Evolutionary conservation across 1,140 invertebrate genomes (phyloP).

Genomic region (Protaetia brevitarsis): DNA sequence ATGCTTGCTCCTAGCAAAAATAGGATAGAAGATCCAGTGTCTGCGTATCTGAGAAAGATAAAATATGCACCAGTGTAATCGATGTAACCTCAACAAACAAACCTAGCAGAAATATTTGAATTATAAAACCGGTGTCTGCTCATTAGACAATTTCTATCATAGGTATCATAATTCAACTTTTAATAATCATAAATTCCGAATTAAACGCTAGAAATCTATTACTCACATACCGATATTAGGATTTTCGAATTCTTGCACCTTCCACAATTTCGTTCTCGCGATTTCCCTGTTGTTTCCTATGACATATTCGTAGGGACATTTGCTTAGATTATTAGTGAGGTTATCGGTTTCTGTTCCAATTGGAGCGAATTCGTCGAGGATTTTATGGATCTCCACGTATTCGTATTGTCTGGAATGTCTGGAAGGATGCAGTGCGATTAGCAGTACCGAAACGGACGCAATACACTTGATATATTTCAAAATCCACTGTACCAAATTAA

Average conservation of each 20-base stretch:
- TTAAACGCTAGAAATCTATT: background rate
- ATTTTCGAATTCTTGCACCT: background rate
- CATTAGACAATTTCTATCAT: no score
- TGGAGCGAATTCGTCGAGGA: constrained; percentile 1
- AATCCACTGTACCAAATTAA: background rate
- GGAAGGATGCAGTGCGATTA: background rate
- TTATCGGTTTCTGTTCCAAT: background rate
- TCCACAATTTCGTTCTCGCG: background rate
- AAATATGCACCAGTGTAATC: no score
- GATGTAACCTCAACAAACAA: no score
- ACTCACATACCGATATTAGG: background rate
- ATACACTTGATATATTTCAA: background rate
- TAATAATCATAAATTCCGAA: background rate
- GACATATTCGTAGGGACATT: background rate
- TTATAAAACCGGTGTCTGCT: no score
- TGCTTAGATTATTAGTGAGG: background rate
- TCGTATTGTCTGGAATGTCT: constrained; percentile 21
- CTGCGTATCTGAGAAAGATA: no score
- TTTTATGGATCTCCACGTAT: constrained; percentile 14
- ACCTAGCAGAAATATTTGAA: no score
- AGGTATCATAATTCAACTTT: no score
- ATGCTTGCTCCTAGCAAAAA: no score
- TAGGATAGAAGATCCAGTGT: no score
- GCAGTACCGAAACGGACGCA: background rate
- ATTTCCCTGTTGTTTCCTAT: background rate